phyloP scores from a whole-genome alignment of 2,797 vertebrate species.

The Falco naumanni region DNA sequence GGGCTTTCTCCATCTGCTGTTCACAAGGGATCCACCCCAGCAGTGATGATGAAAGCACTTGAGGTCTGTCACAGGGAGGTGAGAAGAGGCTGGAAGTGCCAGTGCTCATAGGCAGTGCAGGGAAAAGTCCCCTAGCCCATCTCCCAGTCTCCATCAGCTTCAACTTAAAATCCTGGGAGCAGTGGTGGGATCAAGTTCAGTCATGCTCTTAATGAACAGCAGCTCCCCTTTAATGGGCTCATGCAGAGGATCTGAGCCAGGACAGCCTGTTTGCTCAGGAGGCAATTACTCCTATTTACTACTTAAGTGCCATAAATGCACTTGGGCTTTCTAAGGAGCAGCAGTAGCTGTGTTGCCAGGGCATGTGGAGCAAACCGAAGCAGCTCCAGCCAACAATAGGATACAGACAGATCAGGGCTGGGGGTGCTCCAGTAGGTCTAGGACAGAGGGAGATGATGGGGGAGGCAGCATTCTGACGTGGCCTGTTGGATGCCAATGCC shows the following conservation, averaged over 20 bases:
- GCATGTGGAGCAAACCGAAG: neutral
- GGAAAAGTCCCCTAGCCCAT: neutral
- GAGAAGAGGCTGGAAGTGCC: neutral
- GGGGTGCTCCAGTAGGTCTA: too few species aligned
- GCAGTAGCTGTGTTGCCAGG: neutral
- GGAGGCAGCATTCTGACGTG: neutral
- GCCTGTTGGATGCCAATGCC: neutral
- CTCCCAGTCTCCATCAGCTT: neutral
- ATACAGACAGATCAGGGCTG: neutral
- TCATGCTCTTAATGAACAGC: neutral
- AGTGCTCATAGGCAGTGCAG: accelerated
- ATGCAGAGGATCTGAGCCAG: neutral
- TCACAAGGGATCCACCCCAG: neutral
- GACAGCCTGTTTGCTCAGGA: neutral
- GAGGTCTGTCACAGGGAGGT: neutral
- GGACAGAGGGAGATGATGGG: neutral
- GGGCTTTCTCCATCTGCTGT: neutral
- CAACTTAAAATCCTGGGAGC: neutral
- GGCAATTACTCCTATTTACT: neutral
- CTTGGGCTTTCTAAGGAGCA: neutral
- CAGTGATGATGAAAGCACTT: neutral
- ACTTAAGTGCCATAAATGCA: neutral
- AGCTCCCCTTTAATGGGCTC: neutral
- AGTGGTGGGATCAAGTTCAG: neutral
- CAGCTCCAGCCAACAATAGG: accelerated